A percentile compares a stretch with the other conserved stretches of the same genome.
Evolutionary conservation across 2,888 invertebrate species (phyloP).

Genomic region (Oscheius sp.): DNA sequence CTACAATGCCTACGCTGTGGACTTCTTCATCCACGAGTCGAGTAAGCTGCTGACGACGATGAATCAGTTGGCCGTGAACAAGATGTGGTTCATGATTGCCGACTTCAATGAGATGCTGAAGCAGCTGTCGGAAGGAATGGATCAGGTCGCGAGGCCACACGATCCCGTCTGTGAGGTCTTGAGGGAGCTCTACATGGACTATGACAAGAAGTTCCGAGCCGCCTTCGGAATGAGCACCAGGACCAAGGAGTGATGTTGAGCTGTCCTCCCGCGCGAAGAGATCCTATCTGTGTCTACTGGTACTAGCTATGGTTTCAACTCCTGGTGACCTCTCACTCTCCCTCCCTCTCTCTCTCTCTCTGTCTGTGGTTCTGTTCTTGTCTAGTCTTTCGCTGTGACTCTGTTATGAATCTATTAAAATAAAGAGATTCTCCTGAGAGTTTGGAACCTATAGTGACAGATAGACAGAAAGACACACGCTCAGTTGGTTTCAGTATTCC

Average conservation of each 20-base stretch:
- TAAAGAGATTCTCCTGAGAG: too few relatives aligned
- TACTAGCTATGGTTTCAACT: neutral
- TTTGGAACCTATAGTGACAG: too few relatives aligned
- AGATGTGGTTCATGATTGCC: constrained; percentile 65
- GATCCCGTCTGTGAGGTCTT: constrained; percentile 61
- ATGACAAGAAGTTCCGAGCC: constrained; percentile 66
- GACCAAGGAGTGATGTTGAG: neutral
- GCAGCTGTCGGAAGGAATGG: constrained; percentile 57
- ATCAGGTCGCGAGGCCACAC: constrained; percentile 56
- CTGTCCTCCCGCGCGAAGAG: neutral
- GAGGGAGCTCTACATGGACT: constrained; percentile 61
- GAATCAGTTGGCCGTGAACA: constrained; percentile 58
- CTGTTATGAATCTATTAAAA: neutral
- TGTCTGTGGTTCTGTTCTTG: constrained; percentile 4
- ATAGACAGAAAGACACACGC: too few relatives aligned
- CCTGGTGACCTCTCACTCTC: neutral
- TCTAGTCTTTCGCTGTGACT: constrained; percentile 24
- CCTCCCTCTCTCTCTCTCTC: too few relatives aligned
- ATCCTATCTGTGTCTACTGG: constrained; percentile 1
- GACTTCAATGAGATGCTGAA: constrained; percentile 64
- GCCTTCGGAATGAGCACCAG: constrained; percentile 67
- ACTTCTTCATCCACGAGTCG: constrained; percentile 68
- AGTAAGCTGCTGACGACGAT: constrained; percentile 47
- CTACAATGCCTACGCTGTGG: constrained; percentile 68
- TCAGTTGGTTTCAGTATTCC: too few relatives aligned